These are phyloP conservation scores for Cynopterus sphinx DNA, from an alignment of 2,797 vertebrate genomes.

Conservation along the genomic window DNA sequence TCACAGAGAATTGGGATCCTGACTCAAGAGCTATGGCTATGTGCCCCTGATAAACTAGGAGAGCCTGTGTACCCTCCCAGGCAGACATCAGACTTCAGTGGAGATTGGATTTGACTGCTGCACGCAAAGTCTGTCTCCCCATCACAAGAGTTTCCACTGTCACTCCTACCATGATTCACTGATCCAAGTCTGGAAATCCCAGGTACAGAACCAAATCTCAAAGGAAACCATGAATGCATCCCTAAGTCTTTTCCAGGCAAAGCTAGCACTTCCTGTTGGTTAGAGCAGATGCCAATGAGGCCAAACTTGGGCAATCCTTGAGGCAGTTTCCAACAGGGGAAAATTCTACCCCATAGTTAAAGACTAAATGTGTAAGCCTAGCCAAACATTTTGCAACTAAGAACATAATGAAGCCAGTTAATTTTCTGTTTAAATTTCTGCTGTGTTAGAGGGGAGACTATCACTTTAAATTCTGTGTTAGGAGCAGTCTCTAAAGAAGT, in stretches of 20 bases:
- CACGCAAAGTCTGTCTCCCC: neutral
- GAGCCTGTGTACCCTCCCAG: neutral
- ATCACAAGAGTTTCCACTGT: conserved; percentile 1
- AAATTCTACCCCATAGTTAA: conserved; percentile 22
- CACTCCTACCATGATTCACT: conserved; percentile 36
- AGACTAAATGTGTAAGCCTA: conserved; percentile 44
- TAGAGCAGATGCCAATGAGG: conserved; percentile 6
- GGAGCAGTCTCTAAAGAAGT: conserved; percentile 46
- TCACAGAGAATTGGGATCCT: neutral
- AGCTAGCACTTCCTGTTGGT: conserved; percentile 31
- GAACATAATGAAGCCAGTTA: conserved; percentile 39
- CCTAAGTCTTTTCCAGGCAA: conserved; percentile 47
- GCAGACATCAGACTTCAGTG: neutral
- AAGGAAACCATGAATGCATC: conserved; percentile 13
- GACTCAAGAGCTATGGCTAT: neutral
- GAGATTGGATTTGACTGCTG: neutral
- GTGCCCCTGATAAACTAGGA: neutral
- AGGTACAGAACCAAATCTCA: conserved; percentile 45
- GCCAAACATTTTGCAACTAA: conserved; percentile 51
- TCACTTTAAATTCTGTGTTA: conserved; percentile 53
- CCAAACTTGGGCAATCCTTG: conserved; percentile 7
- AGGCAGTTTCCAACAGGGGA: conserved; percentile 52
- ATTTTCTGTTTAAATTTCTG: conserved; percentile 64
- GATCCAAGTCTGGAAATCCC: conserved; percentile 39
- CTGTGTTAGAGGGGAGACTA: neutral